Evolutionary conservation across 1,140 invertebrate genomes (phyloP).

Genomic region (Drosophila lini): DNA sequence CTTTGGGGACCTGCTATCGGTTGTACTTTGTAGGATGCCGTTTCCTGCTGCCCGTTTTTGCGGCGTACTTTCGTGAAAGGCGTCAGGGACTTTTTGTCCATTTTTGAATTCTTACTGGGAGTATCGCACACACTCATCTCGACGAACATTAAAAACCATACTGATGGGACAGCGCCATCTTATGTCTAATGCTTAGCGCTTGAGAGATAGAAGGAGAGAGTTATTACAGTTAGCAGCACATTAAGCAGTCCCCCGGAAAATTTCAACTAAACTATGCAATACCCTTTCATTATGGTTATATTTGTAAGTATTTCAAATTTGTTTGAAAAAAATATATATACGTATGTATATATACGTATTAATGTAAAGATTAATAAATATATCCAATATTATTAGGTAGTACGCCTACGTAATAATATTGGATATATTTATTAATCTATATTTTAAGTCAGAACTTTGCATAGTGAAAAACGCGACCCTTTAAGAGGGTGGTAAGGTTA

Average conservation of each 20-base stretch:
- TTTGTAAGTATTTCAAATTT: no score
- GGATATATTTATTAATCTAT: no score
- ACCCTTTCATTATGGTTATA: not conserved
- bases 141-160: conserved; percentile 23
- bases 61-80: conserved; percentile 61
- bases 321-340: no score
- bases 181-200: not conserved
- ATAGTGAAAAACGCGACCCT: no score
- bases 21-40: conserved; percentile 47
- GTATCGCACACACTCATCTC: conserved; percentile 68
- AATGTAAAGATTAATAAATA: no score
- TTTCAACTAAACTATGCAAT: not conserved
- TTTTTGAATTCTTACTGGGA: conserved; percentile 43
- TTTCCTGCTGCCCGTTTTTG: conserved; percentile 53
- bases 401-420: no score
- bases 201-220: conserved; percentile 11
- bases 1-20: not conserved
- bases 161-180: conserved; percentile 29
- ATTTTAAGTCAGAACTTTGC: no score
- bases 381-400: no score
- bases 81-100: conserved; percentile 47
- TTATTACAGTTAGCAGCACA: conserved; percentile 18
- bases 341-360: no score
- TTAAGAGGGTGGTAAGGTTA: no score
- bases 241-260: not conserved